A percentile compares a stretch with the other conserved stretches of the same genome.
Conservation (phyloP, 2,113 vertebrate genomes). For the Rhadina sibilatrix region DNA sequence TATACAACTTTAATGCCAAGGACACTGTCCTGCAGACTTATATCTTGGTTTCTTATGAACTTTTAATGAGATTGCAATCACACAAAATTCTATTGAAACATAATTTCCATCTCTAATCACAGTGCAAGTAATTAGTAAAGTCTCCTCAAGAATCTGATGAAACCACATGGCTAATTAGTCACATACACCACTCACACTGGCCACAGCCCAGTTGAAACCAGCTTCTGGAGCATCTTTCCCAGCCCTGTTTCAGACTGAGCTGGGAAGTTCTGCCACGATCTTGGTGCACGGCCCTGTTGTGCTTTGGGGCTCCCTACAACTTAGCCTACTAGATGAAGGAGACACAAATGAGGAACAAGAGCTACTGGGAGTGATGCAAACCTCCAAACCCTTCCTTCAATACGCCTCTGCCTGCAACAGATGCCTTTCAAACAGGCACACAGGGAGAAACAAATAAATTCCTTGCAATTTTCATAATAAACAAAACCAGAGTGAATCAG, state of each 20-base stretch:
- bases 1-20: not conserved
- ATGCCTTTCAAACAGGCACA: slow-evolving; percentile 41
- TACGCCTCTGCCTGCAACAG: not conserved
- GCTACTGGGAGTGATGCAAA: not conserved
- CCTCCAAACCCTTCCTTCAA: not conserved
- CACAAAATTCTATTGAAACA: not conserved
- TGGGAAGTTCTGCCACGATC: not conserved
- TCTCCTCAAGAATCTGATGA: not conserved
- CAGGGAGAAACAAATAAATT: slow-evolving; percentile 47
- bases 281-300: too few relatives aligned
- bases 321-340: not conserved
- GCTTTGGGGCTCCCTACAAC: not conserved
- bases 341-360: not conserved
- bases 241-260: not conserved
- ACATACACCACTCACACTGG: not conserved
- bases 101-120: slow-evolving; percentile 1
- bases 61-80: not conserved
- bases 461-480: slow-evolving; percentile 66
- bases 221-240: not conserved
- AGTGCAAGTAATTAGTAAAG: not conserved
- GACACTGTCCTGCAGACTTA: not conserved
- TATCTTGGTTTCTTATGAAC: not conserved
- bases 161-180: not conserved
- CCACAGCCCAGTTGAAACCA: not conserved
- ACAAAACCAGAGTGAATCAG: slow-evolving; percentile 63